Base-by-base conservation (phyloP, 2,797 vertebrate species). In the Pangasius djambal region DNA sequence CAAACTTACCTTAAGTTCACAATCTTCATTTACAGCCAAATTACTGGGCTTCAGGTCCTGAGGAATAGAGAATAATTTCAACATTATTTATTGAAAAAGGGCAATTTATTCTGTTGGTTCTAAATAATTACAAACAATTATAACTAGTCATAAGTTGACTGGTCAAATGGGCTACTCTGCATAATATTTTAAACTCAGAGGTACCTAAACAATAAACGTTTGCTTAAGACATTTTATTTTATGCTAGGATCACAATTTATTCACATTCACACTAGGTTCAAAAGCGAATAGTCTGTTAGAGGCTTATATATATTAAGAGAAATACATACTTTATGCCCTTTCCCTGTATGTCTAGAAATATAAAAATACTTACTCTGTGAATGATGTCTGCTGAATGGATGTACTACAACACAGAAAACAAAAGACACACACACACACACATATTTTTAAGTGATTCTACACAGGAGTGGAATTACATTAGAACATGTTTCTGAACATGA, bases 1-100 rank as follows among this genome's bases (percentile, higher is more conserved):
- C 6, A 6, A 55, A 65, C 91, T 94, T 93, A 99, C 99, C 97
- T 98, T 99, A 89, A 99, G 96, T 95, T 99, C 98, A 92, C 98
- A 99, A 95, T 99, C 98, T 95, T 99, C 98, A 93, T 99, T 99
- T 90, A 99, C 99, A 91, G 99, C 99, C 92, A 99, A 94, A 93
- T 99, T 99, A 93, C 99, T 98, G 25, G 99, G 98, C 91, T 99
- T 99, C 92, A 99, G 97, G 95, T 99, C 98, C 99, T 99, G 90
- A 59, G 91, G 16, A 90, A 91, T 1, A 61, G 9, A 18, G 28
- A 86, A 89, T 25, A 69, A 67, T 67, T 34, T 52, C 28, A n/a
- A 31, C 70, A 4, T 2, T 22, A 59, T 55, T 7, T 67, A 25
- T 75, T 67, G 10, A 78, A 18, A 16, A 34, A 77, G 25, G 34